Evolutionary conservation across 2,113 vertebrate species (phyloP), one percentile per base, ranked within the genome.

Genomic region (Stigmatopora nigra): DNA sequence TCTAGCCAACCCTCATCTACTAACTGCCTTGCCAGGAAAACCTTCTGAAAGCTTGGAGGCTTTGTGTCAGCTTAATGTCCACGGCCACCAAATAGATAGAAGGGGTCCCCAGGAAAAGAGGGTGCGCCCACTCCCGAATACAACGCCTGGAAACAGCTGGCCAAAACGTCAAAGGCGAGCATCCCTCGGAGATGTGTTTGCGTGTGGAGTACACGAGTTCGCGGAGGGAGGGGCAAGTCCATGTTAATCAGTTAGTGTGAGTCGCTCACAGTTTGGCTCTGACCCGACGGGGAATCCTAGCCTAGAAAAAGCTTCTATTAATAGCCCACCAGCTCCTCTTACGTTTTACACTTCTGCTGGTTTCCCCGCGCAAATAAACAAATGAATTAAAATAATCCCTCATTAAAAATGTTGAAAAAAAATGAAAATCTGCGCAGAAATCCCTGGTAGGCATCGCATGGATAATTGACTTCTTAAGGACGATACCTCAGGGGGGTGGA

Each of bases 301-400:
- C 77, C 76, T 73, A 77, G 73, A 82, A 84, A 51, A 86, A 77
- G 68, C 65, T 63, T 68, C 84, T 87, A 87, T 89, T 88, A 86
- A 81, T 87, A 87, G 72, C 80, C 73, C 64, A 71, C 63, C 68
- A 44, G 78, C 77, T 82, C 77, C 51, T 11, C 67, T 76, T 82
- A 81, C 72, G 75, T 82, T 76, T 76, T 78, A 79, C 41, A 36
- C 68, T 25, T 68, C 22, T 47, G 76, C 38, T 58, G 67, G 67
- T 71, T 67, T 70, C 61, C 70, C 69, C 49, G 71, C 73, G 79
- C 70, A 81, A 38, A 52, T 19, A 17, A 36, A 38, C 4, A 9
- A 9, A 59, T n/a, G 8, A 59, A 45, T 14, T 3, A 20, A 81
- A 83, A 13, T 8, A 73, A 61, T 73, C 64, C 67, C 82, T 79